Base-by-base conservation (phyloP, 2,888 invertebrate genomes). In the Drosophila phalerata region DNA sequence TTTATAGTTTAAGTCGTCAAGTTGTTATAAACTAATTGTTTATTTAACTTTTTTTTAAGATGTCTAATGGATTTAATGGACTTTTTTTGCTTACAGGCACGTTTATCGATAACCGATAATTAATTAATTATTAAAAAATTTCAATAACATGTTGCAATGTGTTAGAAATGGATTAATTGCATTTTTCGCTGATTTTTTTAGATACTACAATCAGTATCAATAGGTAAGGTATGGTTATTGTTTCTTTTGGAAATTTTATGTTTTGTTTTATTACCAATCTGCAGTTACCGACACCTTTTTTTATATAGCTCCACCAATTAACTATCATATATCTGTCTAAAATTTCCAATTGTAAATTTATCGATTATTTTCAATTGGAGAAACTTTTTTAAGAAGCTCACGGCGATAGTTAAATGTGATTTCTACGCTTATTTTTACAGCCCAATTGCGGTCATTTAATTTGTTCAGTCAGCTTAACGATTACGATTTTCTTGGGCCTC, bases 391-490 rank as follows among this genome's bases (percentile, higher is more conserved):
- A 9, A 51, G 52, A 61, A 53, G 53, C 32, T 61, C 13, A 34
- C 34, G 34, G 30, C 13, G 30, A 47, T 25, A 32, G 34, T 53
- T 47, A 22, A 57, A 43, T 52, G 56, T 40, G 28, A 22, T 25
- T 57, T 43, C 37, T 45, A 43, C 28, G 57, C 45, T 53, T 62
- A 28, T 65, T 62, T 77, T 69, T 73, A 49, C 69, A 77, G 37
- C 53, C 69, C 77, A 63, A 76, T 76, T 76, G 77, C 76, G 77
- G 77, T 69, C 76, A 77, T 55, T 69, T 65, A 69, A 77, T 77
- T 73, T 76, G 77, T 62, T 58, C 64, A 65, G 73, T 69, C 76
- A 73, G 61, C 76, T 73, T 56, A 73, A 62, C 64, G 43, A 77
- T 73, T 64, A 62, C 64, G 43, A 77, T 73, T 64, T 49, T 34